Percentiles rank a stretch among this genome's conserved stretches.
phyloP scores from a whole-genome alignment of 2,113 vertebrate genomes.

The Psophia crepitans region DNA sequence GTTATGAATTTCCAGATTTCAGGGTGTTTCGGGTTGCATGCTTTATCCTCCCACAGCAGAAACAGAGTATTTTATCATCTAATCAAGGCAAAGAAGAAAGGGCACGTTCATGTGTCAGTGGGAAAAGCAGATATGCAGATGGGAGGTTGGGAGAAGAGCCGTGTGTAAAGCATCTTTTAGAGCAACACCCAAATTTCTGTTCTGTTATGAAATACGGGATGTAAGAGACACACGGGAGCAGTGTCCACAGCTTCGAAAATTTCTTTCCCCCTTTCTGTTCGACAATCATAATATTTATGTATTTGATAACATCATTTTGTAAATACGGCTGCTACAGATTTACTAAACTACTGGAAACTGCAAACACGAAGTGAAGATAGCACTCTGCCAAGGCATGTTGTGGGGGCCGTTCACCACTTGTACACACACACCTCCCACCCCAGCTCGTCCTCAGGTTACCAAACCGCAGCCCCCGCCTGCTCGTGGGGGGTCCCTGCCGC shows the following conservation, averaged over 20 bases:
- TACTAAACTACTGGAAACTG: background rate
- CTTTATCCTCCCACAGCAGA: background rate
- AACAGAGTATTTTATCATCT: constrained; percentile 21
- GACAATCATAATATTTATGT: background rate
- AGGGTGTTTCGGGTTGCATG: background rate
- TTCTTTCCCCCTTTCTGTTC: background rate
- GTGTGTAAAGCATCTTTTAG: background rate
- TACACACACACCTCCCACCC: background rate
- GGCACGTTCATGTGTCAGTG: background rate
- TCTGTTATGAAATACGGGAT: background rate
- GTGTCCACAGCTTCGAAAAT: background rate
- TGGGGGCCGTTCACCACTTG: background rate
- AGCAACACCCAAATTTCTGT: background rate
- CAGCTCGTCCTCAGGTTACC: background rate
- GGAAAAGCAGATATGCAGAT: background rate
- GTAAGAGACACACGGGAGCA: accelerated
- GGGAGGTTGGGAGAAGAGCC: background rate
- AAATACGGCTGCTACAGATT: background rate
- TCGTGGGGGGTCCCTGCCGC: background rate
- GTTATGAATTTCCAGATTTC: constrained; percentile 34
- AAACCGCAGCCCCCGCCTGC: background rate
- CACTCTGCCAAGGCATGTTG: background rate
- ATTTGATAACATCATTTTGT: background rate
- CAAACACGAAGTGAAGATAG: background rate
- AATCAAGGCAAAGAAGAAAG: background rate